Conservation (phyloP, 2,113 vertebrate genomes). For the Sebastes fasciatus region DNA sequence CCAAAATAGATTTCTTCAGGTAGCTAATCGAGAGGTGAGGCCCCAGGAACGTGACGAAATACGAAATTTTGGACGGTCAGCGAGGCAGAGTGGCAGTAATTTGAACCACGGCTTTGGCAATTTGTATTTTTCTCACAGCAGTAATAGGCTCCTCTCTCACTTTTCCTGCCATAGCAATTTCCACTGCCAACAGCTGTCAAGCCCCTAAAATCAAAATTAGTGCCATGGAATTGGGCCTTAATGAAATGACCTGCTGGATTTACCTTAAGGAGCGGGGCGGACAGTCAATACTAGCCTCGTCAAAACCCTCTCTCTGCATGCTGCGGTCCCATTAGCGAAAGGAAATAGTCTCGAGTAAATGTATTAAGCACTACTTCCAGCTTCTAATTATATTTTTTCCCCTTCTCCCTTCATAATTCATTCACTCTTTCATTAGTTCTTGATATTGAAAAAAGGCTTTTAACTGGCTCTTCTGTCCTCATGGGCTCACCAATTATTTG, state of each 20-base stretch:
- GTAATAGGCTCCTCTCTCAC: constrained; percentile 73
- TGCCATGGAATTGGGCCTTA: constrained; percentile 70
- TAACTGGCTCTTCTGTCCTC: constrained; percentile 56
- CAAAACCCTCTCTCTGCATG: constrained; percentile 63
- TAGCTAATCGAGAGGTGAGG: constrained; percentile 50
- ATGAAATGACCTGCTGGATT: constrained; percentile 81
- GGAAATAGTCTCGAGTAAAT: constrained; percentile 80
- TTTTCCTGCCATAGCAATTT: constrained; percentile 67
- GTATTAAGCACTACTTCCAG: constrained; percentile 75
- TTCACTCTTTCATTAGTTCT: constrained; percentile 76
- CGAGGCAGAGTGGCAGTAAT: constrained; percentile 70
- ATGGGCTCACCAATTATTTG: constrained; percentile 67
- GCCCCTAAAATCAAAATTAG: constrained; percentile 80
- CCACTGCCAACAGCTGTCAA: constrained; percentile 77
- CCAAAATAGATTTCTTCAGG: constrained; percentile 16
- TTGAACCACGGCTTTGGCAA: constrained; percentile 69
- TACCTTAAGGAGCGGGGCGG: constrained; percentile 72
- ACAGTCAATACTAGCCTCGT: constrained; percentile 75
- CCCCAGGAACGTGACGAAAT: constrained; percentile 31
- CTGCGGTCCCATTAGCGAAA: constrained; percentile 75
- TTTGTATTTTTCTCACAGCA: constrained; percentile 73
- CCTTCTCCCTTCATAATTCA: constrained; percentile 71
- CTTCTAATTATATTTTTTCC: constrained; percentile 73
- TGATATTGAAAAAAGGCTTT: constrained; percentile 69
- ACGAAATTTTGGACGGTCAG: constrained; percentile 66